Evolutionary conservation across 2,797 vertebrate genomes (phyloP).

Genomic region (Momotus momota): DNA sequence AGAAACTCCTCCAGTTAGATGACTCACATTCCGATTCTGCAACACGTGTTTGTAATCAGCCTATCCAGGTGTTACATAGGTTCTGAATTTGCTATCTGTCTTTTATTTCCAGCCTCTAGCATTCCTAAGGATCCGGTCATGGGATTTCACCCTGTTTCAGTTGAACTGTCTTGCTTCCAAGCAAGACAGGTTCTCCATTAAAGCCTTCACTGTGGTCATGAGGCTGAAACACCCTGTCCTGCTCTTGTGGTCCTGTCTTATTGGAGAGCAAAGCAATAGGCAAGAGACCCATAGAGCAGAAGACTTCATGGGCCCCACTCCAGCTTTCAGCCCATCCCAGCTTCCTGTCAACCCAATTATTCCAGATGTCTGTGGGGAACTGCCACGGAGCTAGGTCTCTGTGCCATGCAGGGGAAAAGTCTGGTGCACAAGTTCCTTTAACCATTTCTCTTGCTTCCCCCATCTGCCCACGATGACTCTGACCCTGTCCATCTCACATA

Average conservation of each 20-base stretch:
- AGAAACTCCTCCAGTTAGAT: neutral
- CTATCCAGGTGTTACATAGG: fast-evolving
- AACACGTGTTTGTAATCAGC: neutral
- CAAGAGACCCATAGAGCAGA: neutral
- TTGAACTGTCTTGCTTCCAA: neutral
- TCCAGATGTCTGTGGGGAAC: neutral
- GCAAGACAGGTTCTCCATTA: neutral
- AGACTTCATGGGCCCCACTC: neutral
- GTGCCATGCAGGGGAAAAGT: neutral
- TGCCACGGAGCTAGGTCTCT: neutral
- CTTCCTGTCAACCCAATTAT: neutral
- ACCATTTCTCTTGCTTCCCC: neutral
- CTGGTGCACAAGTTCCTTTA: neutral
- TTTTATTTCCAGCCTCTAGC: neutral
- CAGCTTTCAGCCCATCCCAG: neutral
- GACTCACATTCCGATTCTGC: neutral
- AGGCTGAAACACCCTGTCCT: neutral
- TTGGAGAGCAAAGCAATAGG: neutral
- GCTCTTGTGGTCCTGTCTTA: neutral
- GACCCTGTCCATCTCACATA: neutral
- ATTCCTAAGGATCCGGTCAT: neutral
- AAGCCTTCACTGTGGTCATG: neutral
- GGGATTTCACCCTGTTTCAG: neutral
- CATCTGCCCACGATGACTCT: neutral
- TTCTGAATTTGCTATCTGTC: neutral